Base-by-base conservation (phyloP, 1,140 invertebrate species). In the Tetramorium alpestre region DNA sequence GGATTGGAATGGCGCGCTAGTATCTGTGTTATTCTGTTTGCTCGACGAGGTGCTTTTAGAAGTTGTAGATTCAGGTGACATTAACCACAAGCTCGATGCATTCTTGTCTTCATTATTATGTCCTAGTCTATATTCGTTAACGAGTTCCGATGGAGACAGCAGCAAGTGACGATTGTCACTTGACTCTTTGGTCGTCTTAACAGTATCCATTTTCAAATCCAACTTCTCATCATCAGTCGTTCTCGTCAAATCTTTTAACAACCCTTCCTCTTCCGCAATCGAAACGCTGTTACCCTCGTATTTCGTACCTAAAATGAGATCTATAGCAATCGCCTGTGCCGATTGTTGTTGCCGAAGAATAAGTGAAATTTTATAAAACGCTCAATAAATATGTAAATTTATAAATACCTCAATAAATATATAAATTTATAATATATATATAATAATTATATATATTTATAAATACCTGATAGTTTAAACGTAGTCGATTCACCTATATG, bases 401-500 rank as follows among this genome's bases (percentile, higher is more conserved):
- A 3, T 18, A 18, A 33, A 56, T 72, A 95, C 95, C 95, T 94
- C 22, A 33, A 18, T 44, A n/a, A 0, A 13, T 51, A 1, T 41
- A 22, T 6, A 58, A 13, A 47, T 13, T 38, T 18, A 3, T 18
- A 18, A 22, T 22, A 22, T 22, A 22, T 22, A 22, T 22, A 22
- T 22, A 33, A 18, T 44, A n/a, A 0, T 7, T 51, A 1, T 41
- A 22, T 6, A 58, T 10, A 47, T 13, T 38, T 18, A 3, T 18
- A 18, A 33, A 56, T 72, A 95, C 95, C 95, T 94, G 92, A 93
- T 88, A 93, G 64, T 90, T 92, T 93, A 88, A 89, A 87, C 85
- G 86, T 89, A 84, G 88, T 64, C n/a, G 87, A 93, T 95, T 95
- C 95, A 95, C 94, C 95, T 95, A 89, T 91, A 93, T 82, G 94